A percentile compares a stretch with the other conserved stretches of the same genome.
Evolutionary conservation across 2,113 vertebrate genomes (phyloP).

Genomic region (Ceyx cyanopectus): DNA sequence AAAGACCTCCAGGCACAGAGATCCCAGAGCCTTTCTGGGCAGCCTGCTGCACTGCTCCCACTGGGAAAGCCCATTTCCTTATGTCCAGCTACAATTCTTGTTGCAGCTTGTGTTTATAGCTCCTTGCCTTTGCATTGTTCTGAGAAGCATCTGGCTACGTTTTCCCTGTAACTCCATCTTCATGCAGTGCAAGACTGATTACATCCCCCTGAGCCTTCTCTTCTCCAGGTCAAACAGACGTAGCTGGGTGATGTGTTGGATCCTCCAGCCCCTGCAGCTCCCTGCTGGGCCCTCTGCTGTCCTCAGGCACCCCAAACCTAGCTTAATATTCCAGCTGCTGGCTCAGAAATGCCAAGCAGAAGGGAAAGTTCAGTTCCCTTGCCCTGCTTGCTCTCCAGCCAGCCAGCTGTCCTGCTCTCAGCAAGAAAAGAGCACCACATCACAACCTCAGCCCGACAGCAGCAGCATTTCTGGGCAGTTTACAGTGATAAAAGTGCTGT

Average conservation of each 20-base stretch:
- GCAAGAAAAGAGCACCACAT: background rate
- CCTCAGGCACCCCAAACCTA: background rate
- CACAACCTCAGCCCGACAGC: background rate
- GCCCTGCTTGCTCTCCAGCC: background rate
- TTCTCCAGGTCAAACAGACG: background rate
- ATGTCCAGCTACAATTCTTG: background rate
- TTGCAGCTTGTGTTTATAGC: background rate
- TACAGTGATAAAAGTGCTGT: background rate
- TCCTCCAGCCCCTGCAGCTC: background rate
- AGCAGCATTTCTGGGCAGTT: background rate
- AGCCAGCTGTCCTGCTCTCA: background rate
- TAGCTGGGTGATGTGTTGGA: accelerated
- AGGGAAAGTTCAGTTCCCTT: background rate
- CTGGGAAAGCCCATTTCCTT: constrained; percentile 10
- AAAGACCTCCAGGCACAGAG: background rate
- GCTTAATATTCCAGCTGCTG: background rate
- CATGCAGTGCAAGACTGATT: background rate
- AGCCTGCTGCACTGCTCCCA: background rate
- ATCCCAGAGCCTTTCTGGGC: background rate
- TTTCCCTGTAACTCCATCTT: background rate
- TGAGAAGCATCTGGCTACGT: background rate
- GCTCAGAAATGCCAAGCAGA: background rate
- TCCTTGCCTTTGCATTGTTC: background rate
- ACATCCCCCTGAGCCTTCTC: background rate
- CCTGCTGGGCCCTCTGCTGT: background rate